Base-by-base conservation (phyloP, 2,113 vertebrate genomes). In the Eupsittula cactorum region DNA sequence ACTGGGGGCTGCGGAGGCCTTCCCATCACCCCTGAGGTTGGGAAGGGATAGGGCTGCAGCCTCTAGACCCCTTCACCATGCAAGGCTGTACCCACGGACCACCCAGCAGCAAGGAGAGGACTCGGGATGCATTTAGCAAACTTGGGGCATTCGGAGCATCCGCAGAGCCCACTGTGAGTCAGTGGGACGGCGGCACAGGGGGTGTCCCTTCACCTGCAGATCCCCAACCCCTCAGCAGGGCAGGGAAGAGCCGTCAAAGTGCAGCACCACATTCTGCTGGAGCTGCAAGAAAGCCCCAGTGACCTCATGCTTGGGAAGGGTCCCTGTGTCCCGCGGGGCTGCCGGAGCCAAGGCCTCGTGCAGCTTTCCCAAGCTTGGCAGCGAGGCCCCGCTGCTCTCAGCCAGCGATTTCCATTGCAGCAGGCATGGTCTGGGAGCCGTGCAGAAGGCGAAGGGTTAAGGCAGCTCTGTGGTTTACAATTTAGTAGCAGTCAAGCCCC, bases 391-490 rank as follows among this genome's bases (percentile, higher is more conserved):
- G 6, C 49, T 28, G 63, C 49, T 44, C 63, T 42, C 3, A 10
- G 37, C 41, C 63, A 64, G 55, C 3, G 12, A 47, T 44, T 49
- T 7, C 19, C 50, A 55, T 44, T 16, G 21, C 10, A 23, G 33
- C 50, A 27, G 29, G 52, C 69, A 2, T 1, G 2, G 14, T 29
- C 2, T 11, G n/a, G 62, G 50, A 88, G 70, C 53, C 5, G 31
- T 3, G 4, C 59, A 59, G 94, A 31, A 79, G 59, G 41, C 33
- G 9, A 93, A 89, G 95, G 94, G 96, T 97, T 97, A 97, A 95
- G 80, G 81, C 79, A 91, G 73, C 42, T 39, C 91, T 90, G 86
- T 16, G 67, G 96, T 96, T 97, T 96, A 75, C 83, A 89, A 67
- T 90, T 92, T 71, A 93, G 94, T 55, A 82, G 93, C 93, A 96